A percentile compares a stretch with the other conserved stretches of the same genome.
phyloP scores from a whole-genome alignment of 2,888 invertebrate genomes.

The Polylopha cassiicola region DNA sequence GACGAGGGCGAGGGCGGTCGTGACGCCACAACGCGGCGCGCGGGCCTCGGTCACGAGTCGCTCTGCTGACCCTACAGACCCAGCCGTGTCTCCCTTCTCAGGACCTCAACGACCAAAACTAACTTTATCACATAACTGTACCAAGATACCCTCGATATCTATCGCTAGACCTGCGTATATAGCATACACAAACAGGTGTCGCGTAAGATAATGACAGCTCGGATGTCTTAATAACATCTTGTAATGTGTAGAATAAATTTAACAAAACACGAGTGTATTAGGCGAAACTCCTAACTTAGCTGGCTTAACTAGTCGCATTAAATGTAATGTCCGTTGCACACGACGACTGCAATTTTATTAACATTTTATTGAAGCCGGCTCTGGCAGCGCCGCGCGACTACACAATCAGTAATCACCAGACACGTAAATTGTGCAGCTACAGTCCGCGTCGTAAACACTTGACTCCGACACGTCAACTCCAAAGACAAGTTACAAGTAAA shows the following conservation, averaged over 20 bases:
- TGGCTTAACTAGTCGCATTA: constrained; percentile 47
- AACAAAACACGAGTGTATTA: constrained; percentile 48
- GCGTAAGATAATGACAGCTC: constrained; percentile 40
- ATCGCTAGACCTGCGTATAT: constrained; percentile 31
- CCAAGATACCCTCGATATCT: constrained; percentile 12
- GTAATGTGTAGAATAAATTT: constrained; percentile 49
- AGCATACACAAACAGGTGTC: constrained; percentile 40
- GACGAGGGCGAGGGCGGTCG: constrained; percentile 64
- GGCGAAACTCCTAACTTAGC: constrained; percentile 39
- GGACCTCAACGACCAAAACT: constrained; percentile 30
- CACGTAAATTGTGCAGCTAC: constrained; percentile 42
- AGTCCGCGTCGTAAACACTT: constrained; percentile 23
- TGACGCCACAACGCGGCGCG: constrained; percentile 49
- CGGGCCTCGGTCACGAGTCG: constrained; percentile 65
- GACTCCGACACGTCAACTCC: constrained; percentile 35
- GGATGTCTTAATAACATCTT: constrained; percentile 54
- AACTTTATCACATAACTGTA: constrained; percentile 24
- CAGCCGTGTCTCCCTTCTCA: constrained; percentile 38
- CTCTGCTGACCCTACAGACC: constrained; percentile 62
- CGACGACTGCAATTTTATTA: constrained; percentile 56
- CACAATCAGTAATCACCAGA: constrained; percentile 50
- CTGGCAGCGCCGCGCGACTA: constrained; percentile 36
- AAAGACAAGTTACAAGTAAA: too few relatives aligned
- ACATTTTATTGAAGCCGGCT: constrained; percentile 51
- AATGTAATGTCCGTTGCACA: constrained; percentile 44